These are phyloP conservation scores for Gambusia affinis DNA, from an alignment of 2,113 vertebrate species.

Conservation along the genomic window DNA sequence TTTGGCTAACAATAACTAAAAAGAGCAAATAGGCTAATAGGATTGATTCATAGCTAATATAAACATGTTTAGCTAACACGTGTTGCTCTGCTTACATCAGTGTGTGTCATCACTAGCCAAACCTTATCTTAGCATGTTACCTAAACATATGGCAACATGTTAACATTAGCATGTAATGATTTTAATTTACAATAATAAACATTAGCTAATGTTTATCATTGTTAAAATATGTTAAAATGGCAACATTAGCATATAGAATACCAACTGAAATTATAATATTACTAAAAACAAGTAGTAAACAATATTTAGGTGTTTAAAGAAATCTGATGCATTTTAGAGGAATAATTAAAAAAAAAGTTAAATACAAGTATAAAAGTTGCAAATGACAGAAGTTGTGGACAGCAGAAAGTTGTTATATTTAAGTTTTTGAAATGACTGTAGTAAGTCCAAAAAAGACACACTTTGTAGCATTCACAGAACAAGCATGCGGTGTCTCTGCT, in stretches of 20 bases:
- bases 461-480: background rate
- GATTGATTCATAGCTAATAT: background rate
- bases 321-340: no score
- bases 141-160: background rate
- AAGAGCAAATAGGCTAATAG: background rate
- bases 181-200: background rate
- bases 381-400: no score
- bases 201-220: background rate
- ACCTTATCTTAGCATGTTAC: background rate
- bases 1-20: background rate
- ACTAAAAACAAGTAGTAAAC: no score
- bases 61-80: background rate
- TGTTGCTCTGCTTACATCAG: background rate
- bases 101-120: background rate
- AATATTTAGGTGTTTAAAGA: no score
- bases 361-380: no score
- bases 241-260: background rate
- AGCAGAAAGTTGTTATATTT: background rate
- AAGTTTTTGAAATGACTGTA: constrained; percentile 1
- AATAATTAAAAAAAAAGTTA: no score
- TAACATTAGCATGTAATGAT: background rate
- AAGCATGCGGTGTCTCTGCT: constrained; percentile 8
- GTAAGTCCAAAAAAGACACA: constrained; percentile 1
- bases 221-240: background rate
- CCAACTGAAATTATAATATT: no score